These are phyloP conservation scores for Zaprionus taronus DNA, from an alignment of 1,140 invertebrate species.

Conservation along the genomic window DNA sequence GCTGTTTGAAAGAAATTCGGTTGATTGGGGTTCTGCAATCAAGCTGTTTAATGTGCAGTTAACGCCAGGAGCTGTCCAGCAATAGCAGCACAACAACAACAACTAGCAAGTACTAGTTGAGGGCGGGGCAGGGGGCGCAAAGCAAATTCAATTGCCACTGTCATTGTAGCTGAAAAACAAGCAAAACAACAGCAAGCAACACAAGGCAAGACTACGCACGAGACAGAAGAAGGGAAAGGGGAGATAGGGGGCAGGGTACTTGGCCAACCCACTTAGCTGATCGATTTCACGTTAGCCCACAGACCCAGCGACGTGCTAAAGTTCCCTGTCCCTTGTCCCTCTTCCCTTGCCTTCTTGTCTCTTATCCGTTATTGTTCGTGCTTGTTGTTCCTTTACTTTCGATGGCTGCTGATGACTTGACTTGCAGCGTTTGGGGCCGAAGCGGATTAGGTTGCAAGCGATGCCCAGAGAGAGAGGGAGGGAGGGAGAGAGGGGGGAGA, in stretches of 20 bases:
- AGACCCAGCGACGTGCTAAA: slow-evolving; percentile 44
- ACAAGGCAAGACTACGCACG: slow-evolving; percentile 1
- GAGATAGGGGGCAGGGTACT: background rate
- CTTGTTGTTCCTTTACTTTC: slow-evolving; percentile 21
- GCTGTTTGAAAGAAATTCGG: slow-evolving; percentile 35
- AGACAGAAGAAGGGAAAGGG: background rate
- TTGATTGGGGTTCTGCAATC: slow-evolving; percentile 69
- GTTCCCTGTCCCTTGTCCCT: slow-evolving; percentile 11
- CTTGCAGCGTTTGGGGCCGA: slow-evolving; percentile 30
- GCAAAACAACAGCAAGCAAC: slow-evolving; percentile 9
- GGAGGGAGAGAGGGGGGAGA: background rate
- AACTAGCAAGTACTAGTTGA: slow-evolving; percentile 5
- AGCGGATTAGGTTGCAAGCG: slow-evolving; percentile 32
- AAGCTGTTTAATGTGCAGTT: slow-evolving; percentile 78
- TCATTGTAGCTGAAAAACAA: slow-evolving; percentile 56
- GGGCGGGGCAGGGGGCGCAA: slow-evolving; percentile 16
- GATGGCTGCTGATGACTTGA: slow-evolving; percentile 55
- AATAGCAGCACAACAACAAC: background rate
- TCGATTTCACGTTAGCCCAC: slow-evolving; percentile 70
- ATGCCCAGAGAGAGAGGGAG: background rate
- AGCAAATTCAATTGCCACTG: slow-evolving; percentile 76
- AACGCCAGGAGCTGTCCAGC: slow-evolving; percentile 57
- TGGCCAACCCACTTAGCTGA: slow-evolving; percentile 51
- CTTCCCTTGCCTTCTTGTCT: background rate
- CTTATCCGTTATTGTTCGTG: slow-evolving; percentile 19